Base-by-base conservation (phyloP, 2,888 invertebrate species). In the Branchellion lobata region DNA sequence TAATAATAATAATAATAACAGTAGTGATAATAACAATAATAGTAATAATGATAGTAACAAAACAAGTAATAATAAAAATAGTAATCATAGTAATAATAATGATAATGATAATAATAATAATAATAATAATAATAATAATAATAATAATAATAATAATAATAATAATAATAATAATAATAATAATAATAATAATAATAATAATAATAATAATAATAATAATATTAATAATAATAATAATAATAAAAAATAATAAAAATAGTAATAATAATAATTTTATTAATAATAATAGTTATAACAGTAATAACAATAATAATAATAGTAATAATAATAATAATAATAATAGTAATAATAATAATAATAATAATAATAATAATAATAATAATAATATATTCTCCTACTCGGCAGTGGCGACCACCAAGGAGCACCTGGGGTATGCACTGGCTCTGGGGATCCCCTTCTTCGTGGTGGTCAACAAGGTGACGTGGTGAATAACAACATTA, bases 381-480 rank as follows among this genome's bases (percentile, higher is more conserved):
- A 40, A 40, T 40, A 14, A 40, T 40, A 14, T 8, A n/a, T n/a
- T n/a, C n/a, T n/a, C 33, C n/a, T 51, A 29, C 31, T 40, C 29
- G n/a, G 18, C 78, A 82, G 89, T 88, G 80, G 88, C 89, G 57
- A 89, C 88, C 69, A 94, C 95, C 0, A 92, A 93, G 84, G 97
- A 99, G 86, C 97, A 98, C 88, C 90, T 97, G 80, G 92, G 93
- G 0, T 91, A 97, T 65, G 88, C 89, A 11, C 84, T 89, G 75
- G 90, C 90, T 0, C 84, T 90, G 71, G 87, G 88, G 78, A 89
- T 91, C 84, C 96, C 98, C 0, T 93, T 97, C 87, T 95, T 97
- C 87, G 92, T 95, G 24, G 94, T 97, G 0, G 91, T 99, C 81
- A 96, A 94, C 81, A 99, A 99, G 90, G 92, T 92, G 24, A 65